Evolutionary conservation across 2,113 vertebrate species (phyloP), one percentile per base, ranked within the genome.

Genomic region (Dipodomys merriami): DNA sequence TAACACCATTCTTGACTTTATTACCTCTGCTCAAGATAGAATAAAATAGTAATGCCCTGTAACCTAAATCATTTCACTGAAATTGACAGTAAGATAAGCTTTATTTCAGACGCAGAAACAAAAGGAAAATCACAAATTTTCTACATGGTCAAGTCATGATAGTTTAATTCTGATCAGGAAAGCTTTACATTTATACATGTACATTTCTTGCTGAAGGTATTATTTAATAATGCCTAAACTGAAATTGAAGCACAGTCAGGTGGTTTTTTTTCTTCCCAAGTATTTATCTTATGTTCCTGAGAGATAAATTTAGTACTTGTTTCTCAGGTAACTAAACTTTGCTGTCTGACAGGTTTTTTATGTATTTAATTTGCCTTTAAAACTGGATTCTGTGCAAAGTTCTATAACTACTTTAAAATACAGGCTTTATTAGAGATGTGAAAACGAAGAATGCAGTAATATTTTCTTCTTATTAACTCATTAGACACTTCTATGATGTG

Each of bases 261-360:
- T 57, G 15, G 53, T 19, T 18, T 57, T 57, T 57, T 57, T 57
- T 53, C 91, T 94, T 91, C 77, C 35, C 57, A 95, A 93, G 93
- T 91, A 93, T 94, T 95, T 95, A 96, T 95, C 86, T 96, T 96
- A 81, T 65, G 53, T 19, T 95, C 85, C 93, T 93, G 83, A 94
- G 87, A 95, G 94, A 97, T 91, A 95, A 95, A 97, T 97, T 94
- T 90, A 87, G 83, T 85, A 85, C 53, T 90, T 88, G 81, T 94
- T 96, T 90, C 95, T 97, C 95, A 93, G 95, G 95, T 97, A 95
- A 95, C 93, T 97, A 90, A 97, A 96, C 93, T 96, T 95, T 95
- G 94, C 89, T 96, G 89, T 96, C 91, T 87, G 29, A 19, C 64
- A 96, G 91, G 69, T 90, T 91, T 95, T 88, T 96, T 49, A 97